phyloP scores from a whole-genome alignment of 1,140 invertebrate species.

The Rhagoletis zephyria region DNA sequence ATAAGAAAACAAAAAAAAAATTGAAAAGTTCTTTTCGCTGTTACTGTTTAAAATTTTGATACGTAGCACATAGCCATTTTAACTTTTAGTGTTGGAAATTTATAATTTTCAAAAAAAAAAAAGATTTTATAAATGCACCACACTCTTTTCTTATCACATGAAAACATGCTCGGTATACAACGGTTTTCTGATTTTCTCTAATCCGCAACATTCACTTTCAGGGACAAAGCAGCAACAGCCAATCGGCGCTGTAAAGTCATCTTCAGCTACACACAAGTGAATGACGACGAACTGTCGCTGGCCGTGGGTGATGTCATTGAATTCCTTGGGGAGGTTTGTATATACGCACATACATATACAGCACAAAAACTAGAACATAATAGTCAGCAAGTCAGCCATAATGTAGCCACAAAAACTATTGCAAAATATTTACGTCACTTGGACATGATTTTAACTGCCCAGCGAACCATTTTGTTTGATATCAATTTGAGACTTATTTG shows the following conservation, averaged over 20 bases:
- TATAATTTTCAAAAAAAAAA: too few species aligned
- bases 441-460: background rate
- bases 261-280: constrained; percentile 91
- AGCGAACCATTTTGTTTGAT: too few species aligned
- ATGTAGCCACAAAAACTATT: constrained; percentile 45
- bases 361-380: constrained; percentile 3
- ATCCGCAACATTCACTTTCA: constrained; percentile 58
- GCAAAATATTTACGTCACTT: constrained; percentile 39
- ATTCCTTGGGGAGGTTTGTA: constrained; percentile 85
- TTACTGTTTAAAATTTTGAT: background rate
- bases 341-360: background rate
- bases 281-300: constrained; percentile 91
- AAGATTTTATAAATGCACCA: too few species aligned
- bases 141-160: too few species aligned
- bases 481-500: background rate
- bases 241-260: constrained; percentile 85
- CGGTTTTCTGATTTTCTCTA: background rate
- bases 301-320: constrained; percentile 89
- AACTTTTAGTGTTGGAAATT: too few species aligned
- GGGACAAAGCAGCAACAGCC: constrained; percentile 74
- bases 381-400: constrained; percentile 23
- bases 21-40: background rate
- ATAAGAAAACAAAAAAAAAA: background rate
- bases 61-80: background rate
- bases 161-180: too few species aligned